Evolutionary conservation across 2,113 vertebrate species (phyloP).

Genomic region (Garra rufa): DNA sequence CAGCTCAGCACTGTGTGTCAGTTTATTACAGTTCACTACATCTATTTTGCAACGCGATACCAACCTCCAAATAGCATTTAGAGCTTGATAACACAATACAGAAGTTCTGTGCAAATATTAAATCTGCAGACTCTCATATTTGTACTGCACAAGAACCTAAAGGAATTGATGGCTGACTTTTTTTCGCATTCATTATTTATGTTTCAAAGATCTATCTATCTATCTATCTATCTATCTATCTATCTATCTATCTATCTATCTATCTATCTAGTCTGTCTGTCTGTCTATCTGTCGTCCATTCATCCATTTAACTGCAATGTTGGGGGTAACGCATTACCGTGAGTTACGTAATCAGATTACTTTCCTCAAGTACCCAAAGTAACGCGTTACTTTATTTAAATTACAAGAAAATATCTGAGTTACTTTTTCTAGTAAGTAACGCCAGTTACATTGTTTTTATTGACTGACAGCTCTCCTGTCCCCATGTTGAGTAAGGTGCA

Average conservation of each 20-base stretch:
- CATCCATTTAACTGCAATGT: too few species aligned
- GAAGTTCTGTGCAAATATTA: not conserved
- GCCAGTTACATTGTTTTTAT: too few species aligned
- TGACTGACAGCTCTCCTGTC: too few species aligned
- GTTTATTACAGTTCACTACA: not conserved
- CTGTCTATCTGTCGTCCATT: too few species aligned
- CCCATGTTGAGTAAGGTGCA: too few species aligned
- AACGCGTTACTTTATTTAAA: too few species aligned
- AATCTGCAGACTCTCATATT: not conserved
- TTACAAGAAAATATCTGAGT: too few species aligned
- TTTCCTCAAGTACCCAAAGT: too few species aligned
- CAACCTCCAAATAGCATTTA: not conserved
- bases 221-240: not conserved
- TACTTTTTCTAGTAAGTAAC: too few species aligned
- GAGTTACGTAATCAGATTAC: too few species aligned
- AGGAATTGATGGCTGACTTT: not conserved
- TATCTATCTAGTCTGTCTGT: not conserved
- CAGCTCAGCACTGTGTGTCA: not conserved
- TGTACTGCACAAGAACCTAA: not conserved
- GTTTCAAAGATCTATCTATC: too few species aligned
- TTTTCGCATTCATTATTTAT: not conserved
- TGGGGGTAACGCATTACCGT: too few species aligned
- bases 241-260: not conserved
- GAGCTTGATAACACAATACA: not conserved
- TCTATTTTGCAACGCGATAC: conserved; percentile 9